A percentile compares a stretch with the other conserved stretches of the same genome.
Conservation (phyloP, 2,113 vertebrate genomes). For the Haemorhous mexicanus region DNA sequence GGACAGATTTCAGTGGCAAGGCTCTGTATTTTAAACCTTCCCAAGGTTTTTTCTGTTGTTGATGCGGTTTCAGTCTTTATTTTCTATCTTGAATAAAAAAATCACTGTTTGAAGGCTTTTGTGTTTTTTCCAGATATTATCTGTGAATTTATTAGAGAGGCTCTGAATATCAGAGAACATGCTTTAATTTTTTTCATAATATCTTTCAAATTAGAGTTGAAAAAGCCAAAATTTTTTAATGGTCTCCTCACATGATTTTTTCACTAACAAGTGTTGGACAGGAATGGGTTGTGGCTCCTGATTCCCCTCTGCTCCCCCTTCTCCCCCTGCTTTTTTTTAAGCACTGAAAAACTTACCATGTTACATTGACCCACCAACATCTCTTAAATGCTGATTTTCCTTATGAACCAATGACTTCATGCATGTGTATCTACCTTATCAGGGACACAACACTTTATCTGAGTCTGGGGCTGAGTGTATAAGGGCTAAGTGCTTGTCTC, state of each 20-base stretch:
- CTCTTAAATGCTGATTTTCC: neutral
- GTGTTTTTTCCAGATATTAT: neutral
- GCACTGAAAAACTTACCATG: neutral
- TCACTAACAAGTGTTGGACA: neutral
- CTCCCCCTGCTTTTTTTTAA: neutral
- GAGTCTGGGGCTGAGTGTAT: neutral
- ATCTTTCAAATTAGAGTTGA: neutral
- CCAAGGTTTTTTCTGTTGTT: neutral
- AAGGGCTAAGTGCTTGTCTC: neutral
- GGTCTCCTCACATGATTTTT: neutral
- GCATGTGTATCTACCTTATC: neutral
- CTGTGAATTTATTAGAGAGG: neutral
- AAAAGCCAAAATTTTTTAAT: neutral
- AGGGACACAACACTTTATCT: neutral
- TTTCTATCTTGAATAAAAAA: neutral
- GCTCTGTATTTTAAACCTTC: neutral
- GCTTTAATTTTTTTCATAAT: neutral
- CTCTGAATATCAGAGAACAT: neutral
- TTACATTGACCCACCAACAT: neutral
- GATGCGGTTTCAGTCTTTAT: neutral
- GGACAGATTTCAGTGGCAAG: neutral
- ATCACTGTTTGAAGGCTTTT: neutral
- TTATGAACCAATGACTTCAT: neutral
- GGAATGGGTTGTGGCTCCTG: neutral
- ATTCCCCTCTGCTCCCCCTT: rapidly evolving